phyloP scores from a whole-genome alignment of 53 echinoderm and acorn worm species.

The Paelopatides confundens region DNA sequence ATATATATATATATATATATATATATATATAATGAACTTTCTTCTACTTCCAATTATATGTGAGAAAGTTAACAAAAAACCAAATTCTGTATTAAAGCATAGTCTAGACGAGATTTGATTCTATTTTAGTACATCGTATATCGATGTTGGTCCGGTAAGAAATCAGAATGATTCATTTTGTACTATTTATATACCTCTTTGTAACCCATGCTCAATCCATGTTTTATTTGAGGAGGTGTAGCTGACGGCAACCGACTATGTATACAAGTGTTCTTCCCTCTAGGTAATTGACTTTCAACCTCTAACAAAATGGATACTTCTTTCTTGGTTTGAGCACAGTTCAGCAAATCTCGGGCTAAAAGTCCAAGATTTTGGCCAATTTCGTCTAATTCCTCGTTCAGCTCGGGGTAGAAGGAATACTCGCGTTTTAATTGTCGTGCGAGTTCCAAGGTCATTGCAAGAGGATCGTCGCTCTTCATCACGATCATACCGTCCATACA shows the following conservation, averaged over 20 bases:
- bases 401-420: conserved; percentile 3
- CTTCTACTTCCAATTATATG: no score
- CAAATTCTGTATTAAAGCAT: no score
- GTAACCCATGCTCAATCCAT: not conserved
- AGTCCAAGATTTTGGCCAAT: not conserved
- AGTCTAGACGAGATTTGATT: no score
- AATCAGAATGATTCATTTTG: no score
- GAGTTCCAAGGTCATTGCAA: conserved; percentile 35
- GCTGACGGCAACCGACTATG: not conserved
- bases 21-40: no score
- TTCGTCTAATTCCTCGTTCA: conserved; percentile 23
- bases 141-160: no score
- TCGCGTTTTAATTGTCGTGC: not conserved
- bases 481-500: conserved; percentile 39
- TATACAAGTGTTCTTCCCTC: not conserved
- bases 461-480: conserved; percentile 19
- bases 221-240: not conserved
- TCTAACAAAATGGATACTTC: conserved; percentile 30
- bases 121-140: no score
- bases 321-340: conserved; percentile 20
- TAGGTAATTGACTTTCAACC: not conserved
- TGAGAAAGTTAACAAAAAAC: no score
- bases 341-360: conserved; percentile 2
- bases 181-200: conserved; percentile 34
- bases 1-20: no score